Conservation (phyloP, 2,797 vertebrate genomes). For the Characodon lateralis region DNA sequence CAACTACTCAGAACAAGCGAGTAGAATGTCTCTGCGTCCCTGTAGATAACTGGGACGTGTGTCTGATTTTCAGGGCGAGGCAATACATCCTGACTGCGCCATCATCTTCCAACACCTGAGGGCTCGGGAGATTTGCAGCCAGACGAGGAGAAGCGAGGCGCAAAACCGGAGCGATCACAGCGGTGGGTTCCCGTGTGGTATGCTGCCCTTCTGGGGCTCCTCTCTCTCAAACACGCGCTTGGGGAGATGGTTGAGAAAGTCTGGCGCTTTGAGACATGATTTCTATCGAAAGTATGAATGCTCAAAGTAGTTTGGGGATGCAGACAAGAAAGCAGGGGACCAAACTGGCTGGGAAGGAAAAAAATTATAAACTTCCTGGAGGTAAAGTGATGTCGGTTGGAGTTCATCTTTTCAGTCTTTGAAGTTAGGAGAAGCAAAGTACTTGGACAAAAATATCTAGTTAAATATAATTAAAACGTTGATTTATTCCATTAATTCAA, state of each 20-base stretch:
- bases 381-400: neutral
- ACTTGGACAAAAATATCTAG: too few species aligned
- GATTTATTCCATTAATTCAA: too few species aligned
- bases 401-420: neutral
- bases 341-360: neutral
- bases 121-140: conserved; percentile 73
- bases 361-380: neutral
- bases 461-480: neutral
- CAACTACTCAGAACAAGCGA: neutral
- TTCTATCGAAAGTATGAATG: conserved; percentile 21
- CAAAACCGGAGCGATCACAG: conserved; percentile 65
- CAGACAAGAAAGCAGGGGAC: neutral
- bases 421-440: neutral
- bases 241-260: neutral
- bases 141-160: conserved; percentile 71
- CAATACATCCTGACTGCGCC: conserved; percentile 82
- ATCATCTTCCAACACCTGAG: conserved; percentile 78
- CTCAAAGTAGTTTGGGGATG: neutral
- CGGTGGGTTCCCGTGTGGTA: conserved; percentile 56
- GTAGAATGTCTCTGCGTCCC: neutral
- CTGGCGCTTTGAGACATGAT: conserved; percentile 3
- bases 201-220: conserved; percentile 19
- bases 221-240: neutral
- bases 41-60: conserved; percentile 37
- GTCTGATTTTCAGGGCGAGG: conserved; percentile 62